phyloP scores from a whole-genome alignment of 1,140 invertebrate genomes.

The Capitella teleta region DNA sequence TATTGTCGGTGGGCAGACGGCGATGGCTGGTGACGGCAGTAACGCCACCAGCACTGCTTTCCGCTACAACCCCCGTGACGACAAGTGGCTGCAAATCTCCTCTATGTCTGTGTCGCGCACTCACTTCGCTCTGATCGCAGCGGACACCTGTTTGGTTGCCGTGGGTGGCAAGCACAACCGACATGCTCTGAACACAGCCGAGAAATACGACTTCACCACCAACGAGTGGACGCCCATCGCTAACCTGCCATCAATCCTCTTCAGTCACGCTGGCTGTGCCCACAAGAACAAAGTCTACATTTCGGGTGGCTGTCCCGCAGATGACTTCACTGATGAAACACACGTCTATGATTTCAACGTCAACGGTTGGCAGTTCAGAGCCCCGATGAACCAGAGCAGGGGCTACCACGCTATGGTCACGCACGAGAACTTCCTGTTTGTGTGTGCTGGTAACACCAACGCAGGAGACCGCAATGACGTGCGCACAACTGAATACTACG shows the following conservation, averaged over 20 bases:
- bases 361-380: conserved; percentile 10
- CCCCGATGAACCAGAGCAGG: conserved; percentile 12
- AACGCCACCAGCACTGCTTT: conserved; percentile 13
- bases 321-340: conserved; percentile 13
- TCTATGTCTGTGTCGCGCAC: conserved; percentile 12
- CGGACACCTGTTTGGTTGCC: conserved; percentile 10
- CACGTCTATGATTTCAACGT: conserved; percentile 9
- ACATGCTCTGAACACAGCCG: conserved; percentile 11
- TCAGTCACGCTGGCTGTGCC: conserved; percentile 13
- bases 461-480: conserved; percentile 13
- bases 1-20: conserved; percentile 13
- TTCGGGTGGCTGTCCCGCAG: conserved; percentile 11
- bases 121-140: conserved; percentile 11
- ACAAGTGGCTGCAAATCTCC: conserved; percentile 14
- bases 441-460: conserved; percentile 14
- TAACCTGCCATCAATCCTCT: conserved; percentile 8
- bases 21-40: conserved; percentile 14
- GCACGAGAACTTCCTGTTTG: conserved; percentile 9
- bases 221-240: conserved; percentile 13
- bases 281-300: conserved; percentile 9
- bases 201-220: conserved; percentile 13
- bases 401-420: conserved; percentile 15
- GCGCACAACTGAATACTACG: conserved; percentile 12
- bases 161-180: conserved; percentile 14
- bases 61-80: conserved; percentile 13